These are phyloP conservation scores for Xylota segnis DNA, from an alignment of 2,888 invertebrate species.

Conservation along the genomic window DNA sequence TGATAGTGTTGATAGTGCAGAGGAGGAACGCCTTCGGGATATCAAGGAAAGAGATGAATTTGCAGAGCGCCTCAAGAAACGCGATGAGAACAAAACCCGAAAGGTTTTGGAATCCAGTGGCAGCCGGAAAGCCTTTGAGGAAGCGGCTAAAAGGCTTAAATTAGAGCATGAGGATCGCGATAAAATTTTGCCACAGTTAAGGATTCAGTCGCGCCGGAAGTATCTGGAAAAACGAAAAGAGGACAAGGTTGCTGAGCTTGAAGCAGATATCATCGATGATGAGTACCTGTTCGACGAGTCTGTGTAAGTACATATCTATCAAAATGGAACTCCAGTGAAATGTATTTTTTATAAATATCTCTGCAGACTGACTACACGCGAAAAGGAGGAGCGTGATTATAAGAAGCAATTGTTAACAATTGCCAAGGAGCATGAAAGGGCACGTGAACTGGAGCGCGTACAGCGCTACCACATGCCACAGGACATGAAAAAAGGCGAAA, in stretches of 20 bases:
- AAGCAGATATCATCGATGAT: constrained; percentile 97
- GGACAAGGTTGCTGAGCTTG: constrained; percentile 97
- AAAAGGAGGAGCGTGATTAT: constrained; percentile 93
- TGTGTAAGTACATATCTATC: constrained; percentile 87
- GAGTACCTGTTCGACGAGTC: constrained; percentile 96
- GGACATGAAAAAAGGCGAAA: constrained; percentile 91
- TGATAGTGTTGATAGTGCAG: constrained; percentile 88
- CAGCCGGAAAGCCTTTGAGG: constrained; percentile 90
- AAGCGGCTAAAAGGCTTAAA: constrained; percentile 95
- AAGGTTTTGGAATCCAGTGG: constrained; percentile 89
- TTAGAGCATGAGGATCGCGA: constrained; percentile 94
- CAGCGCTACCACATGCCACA: constrained; percentile 98
- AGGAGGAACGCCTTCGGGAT: constrained; percentile 92
- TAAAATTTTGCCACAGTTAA: constrained; percentile 93
- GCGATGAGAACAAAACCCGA: constrained; percentile 94
- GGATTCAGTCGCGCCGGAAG: constrained; percentile 95
- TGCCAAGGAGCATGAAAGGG: constrained; percentile 98
- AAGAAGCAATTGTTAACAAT: constrained; percentile 95
- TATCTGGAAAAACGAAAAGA: constrained; percentile 98
- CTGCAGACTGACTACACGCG: constrained; percentile 92
- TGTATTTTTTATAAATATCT: constrained; percentile 45
- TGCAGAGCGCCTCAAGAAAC: constrained; percentile 92
- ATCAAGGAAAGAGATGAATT: constrained; percentile 97
- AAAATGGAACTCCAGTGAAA: not conserved
- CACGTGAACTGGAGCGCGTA: constrained; percentile 95